Base-by-base conservation (phyloP, 2,797 vertebrate genomes). In the Onychomys torridus region DNA sequence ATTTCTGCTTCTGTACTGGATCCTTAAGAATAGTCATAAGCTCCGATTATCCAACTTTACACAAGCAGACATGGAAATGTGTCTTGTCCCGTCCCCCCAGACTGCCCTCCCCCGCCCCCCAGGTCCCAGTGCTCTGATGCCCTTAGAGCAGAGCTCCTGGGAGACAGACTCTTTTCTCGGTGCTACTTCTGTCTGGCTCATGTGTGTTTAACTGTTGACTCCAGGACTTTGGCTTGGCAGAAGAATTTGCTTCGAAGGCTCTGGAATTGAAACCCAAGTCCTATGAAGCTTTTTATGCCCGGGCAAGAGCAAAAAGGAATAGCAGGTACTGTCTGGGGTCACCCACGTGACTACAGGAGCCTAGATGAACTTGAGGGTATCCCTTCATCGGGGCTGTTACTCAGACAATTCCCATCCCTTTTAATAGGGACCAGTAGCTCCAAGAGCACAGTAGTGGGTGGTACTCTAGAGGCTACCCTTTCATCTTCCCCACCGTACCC, bases 141-240 rank as follows among this genome's bases (percentile, higher is more conserved):
- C 89, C 91, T 63, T n/a, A 89, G 65, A 78, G 29, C 25, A 25
- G 71, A 91, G 55, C 2, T 27, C 43, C 32, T 52, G 1, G 34
- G 82, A 52, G 52, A 46, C 29, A 46, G 11, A 25, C 76, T 17
- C 34, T 40, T 34, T 21, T 97, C 37, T 90, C n/a, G n/a, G 17
- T 67, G 27, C 40, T 78, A 43, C 40, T 76, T 76, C 73, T 96
- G 63, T 96, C 46, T 61, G n/a, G n/a, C n/a, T n/a, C n/a, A n/a
- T 10, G 0, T 52, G 43, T 84, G 0, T 93, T 97, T 96, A 23
- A n/a, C 46, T 95, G 13, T 95, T 77, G 75, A 93, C 49, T 76
- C 93, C 69, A 99, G 99, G 99, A 99, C 98, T 99, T 99, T 79
- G 99, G 99, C 82, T 99, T 99, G 99, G 99, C 99, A 65, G 99